phyloP scores from a whole-genome alignment of 2,888 invertebrate species.

The Hermodice carunculata region DNA sequence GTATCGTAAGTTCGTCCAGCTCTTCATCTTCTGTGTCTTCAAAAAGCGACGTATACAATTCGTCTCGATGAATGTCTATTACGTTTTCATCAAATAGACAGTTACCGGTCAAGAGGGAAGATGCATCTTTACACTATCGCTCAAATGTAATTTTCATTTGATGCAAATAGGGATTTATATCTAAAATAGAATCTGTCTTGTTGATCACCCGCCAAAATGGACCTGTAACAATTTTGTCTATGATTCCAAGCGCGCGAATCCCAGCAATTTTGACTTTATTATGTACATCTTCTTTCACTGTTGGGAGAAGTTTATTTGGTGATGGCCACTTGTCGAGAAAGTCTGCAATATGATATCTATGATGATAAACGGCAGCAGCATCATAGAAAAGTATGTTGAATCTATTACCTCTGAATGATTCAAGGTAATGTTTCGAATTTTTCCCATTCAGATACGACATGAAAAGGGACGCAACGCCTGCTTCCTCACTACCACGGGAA shows the following conservation, averaged over 20 bases:
- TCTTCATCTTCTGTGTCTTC: not conserved
- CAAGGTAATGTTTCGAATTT: not conserved
- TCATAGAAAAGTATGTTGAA: conserved; percentile 6
- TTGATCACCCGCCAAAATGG: conserved; percentile 2
- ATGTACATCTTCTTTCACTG: not conserved
- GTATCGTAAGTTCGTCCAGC: not conserved
- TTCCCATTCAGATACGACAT: not conserved
- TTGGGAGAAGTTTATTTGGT: not conserved
- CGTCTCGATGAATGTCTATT: not conserved
- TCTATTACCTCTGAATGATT: conserved; percentile 4
- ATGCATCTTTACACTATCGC: not conserved
- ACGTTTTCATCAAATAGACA: not conserved
- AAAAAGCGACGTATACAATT: not conserved
- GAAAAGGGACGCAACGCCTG: not conserved
- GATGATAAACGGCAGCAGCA: not conserved
- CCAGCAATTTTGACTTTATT: not conserved
- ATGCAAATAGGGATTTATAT: not conserved
- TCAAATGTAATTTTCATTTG: conserved; percentile 4
- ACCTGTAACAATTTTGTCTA: not conserved
- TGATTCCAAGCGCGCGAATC: not conserved
- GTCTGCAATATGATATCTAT: not conserved
- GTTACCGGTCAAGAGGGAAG: not conserved
- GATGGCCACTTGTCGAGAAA: not conserved
- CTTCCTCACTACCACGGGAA: not conserved
- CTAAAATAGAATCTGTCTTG: not conserved